Percentiles rank a stretch among this genome's conserved stretches.
Evolutionary conservation across 2,888 invertebrate species (phyloP).

Genomic region (Punctoribates punctum): DNA sequence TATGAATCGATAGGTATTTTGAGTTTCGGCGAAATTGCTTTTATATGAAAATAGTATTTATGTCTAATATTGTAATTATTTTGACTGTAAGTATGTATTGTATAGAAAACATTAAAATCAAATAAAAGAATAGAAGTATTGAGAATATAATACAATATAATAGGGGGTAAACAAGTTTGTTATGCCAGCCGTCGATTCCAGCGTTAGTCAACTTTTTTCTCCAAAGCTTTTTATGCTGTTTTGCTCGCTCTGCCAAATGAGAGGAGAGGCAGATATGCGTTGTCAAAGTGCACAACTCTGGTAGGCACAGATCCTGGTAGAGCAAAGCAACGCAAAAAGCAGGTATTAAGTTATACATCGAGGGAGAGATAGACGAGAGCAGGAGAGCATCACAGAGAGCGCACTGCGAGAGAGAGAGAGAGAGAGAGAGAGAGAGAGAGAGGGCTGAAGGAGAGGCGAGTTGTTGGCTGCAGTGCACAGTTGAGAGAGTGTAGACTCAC

Average conservation of each 20-base stretch:
- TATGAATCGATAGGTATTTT: too few relatives aligned
- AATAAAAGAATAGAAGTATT: conserved; percentile 1
- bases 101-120: conserved; percentile 5
- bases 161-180: conserved; percentile 30
- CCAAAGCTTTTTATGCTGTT: conserved; percentile 20
- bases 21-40: too few relatives aligned
- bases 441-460: not conserved
- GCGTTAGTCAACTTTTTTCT: not conserved
- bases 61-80: conserved; percentile 9
- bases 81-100: conserved; percentile 16
- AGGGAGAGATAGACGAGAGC: conserved; percentile 35
- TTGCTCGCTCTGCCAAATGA: conserved; percentile 19
- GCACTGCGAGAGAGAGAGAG: not conserved
- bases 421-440: conserved; percentile 13
- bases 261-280: conserved; percentile 22
- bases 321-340: not conserved
- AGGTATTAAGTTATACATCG: not conserved
- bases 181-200: conserved; percentile 19
- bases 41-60: not conserved
- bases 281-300: conserved; percentile 12
- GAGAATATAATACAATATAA: not conserved
- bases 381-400: not conserved
- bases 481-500: conserved; percentile 3
- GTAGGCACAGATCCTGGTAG: conserved; percentile 18
- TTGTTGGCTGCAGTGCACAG: conserved; percentile 9